Percentiles rank a stretch among this genome's conserved stretches.
phyloP scores from a whole-genome alignment of 1,140 invertebrate species.

The Zophobas atratus region DNA sequence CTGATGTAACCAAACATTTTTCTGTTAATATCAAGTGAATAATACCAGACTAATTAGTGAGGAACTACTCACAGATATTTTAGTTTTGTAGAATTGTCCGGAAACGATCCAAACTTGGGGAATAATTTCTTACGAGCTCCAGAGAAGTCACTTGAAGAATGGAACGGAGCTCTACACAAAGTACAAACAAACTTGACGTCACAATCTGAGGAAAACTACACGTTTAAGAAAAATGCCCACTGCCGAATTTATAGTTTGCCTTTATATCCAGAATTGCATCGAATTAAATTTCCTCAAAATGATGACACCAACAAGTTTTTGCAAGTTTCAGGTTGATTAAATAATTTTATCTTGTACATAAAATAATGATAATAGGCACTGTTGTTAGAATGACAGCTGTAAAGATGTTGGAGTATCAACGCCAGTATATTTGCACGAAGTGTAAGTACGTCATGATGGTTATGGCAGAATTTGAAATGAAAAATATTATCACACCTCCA shows the following conservation, averaged over 20 bases:
- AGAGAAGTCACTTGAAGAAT: constrained; percentile 72
- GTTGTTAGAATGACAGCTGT: constrained; percentile 82
- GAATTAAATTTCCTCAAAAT: constrained; percentile 76
- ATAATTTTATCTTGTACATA: no score
- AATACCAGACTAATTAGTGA: constrained; percentile 33
- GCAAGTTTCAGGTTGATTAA: constrained; percentile 71
- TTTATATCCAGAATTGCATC: constrained; percentile 73
- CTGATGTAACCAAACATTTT: constrained; percentile 66
- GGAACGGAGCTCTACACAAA: constrained; percentile 75
- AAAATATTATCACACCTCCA: constrained; percentile 76
- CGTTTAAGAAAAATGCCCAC: constrained; percentile 79
- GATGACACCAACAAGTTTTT: constrained; percentile 79
- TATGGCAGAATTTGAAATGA: constrained; percentile 80
- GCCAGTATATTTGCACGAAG: constrained; percentile 83
- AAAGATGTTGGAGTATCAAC: constrained; percentile 84
- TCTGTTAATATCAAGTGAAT: constrained; percentile 71
- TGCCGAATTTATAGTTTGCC: constrained; percentile 75
- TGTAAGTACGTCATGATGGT: constrained; percentile 80
- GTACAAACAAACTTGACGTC: constrained; percentile 75
- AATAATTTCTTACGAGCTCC: constrained; percentile 73
- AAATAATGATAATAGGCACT: constrained; percentile 72
- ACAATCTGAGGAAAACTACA: constrained; percentile 60
- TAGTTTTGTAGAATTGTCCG: constrained; percentile 78
- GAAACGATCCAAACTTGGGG: constrained; percentile 72
- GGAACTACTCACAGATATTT: constrained; percentile 56